A percentile compares a stretch with the other conserved stretches of the same genome.
phyloP scores from a whole-genome alignment of 2,888 invertebrate genomes.

The Drosophila flavopinicola region DNA sequence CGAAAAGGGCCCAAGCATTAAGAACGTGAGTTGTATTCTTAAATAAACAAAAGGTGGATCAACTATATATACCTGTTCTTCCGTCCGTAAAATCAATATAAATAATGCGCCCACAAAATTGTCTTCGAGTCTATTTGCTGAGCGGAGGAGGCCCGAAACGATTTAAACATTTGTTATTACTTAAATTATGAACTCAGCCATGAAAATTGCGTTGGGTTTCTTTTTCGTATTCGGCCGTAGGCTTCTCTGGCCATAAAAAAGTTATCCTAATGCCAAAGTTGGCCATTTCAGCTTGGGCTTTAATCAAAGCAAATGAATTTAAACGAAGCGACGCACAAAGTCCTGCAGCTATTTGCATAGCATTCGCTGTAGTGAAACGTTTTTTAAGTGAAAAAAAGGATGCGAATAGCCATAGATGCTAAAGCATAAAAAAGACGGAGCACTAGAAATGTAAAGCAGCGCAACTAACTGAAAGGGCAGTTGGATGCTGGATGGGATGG shows the following conservation, averaged over 20 bases:
- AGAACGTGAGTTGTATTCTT: constrained; percentile 63
- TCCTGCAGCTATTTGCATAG: constrained; percentile 76
- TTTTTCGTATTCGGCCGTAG: constrained; percentile 6
- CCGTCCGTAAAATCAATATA: constrained; percentile 54
- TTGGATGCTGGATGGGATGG: not conserved
- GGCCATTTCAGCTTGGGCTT: constrained; percentile 53
- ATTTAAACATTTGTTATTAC: constrained; percentile 51
- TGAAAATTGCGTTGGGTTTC: constrained; percentile 18
- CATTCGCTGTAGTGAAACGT: constrained; percentile 65
- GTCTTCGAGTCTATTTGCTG: constrained; percentile 37
- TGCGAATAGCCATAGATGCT: constrained; percentile 50
- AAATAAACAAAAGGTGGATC: constrained; percentile 38
- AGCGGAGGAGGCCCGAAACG: constrained; percentile 19
- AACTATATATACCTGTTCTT: constrained; percentile 2
- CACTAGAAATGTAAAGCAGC: constrained; percentile 46
- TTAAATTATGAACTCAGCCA: constrained; percentile 64
- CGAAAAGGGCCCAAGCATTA: constrained; percentile 29
- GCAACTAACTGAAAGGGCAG: not conserved
- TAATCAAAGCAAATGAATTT: constrained; percentile 79
- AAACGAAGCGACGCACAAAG: constrained; percentile 73
- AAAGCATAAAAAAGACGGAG: constrained; percentile 39
- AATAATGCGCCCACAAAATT: constrained; percentile 54
- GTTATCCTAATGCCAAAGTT: constrained; percentile 41
- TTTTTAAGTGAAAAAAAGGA: constrained; percentile 75
- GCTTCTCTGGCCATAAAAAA: constrained; percentile 31